Percentiles rank a stretch among this genome's conserved stretches.
phyloP scores from a whole-genome alignment of 2,113 vertebrate genomes.

The Balaeniceps rex region DNA sequence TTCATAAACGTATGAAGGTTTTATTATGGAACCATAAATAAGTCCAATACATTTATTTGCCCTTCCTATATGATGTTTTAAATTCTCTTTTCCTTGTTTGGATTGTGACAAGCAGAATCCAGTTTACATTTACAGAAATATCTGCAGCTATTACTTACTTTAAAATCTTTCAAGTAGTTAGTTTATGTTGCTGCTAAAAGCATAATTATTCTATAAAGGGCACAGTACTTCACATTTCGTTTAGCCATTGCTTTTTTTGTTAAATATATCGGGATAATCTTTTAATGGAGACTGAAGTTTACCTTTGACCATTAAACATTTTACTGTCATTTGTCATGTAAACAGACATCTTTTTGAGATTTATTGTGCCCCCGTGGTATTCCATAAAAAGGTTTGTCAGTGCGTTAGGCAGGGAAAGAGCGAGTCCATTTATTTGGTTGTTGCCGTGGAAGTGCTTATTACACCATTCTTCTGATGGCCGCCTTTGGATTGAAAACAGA shows the following conservation, averaged over 20 bases:
- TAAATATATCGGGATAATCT: background rate
- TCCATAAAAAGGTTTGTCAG: background rate
- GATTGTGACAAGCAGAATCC: background rate
- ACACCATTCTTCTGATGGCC: background rate
- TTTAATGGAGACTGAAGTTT: background rate
- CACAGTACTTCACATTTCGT: fast-evolving
- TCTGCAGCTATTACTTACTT: background rate
- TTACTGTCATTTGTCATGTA: background rate
- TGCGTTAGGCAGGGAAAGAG: background rate
- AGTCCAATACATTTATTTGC: background rate
- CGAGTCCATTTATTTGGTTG: background rate
- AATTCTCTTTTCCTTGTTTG: background rate
- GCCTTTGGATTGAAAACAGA: background rate
- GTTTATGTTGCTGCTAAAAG: background rate
- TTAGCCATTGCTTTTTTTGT: background rate
- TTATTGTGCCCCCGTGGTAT: background rate
- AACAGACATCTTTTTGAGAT: background rate
- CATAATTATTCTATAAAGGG: background rate
- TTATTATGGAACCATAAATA: slow-evolving; percentile 3
- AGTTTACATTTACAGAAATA: background rate
- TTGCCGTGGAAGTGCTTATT: background rate
- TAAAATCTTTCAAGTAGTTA: background rate
- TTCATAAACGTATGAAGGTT: background rate
- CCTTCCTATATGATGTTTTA: background rate
- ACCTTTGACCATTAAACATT: background rate